These are phyloP conservation scores for Melipona bicolor DNA, from an alignment of 2,888 invertebrate species.

Conservation along the genomic window DNA sequence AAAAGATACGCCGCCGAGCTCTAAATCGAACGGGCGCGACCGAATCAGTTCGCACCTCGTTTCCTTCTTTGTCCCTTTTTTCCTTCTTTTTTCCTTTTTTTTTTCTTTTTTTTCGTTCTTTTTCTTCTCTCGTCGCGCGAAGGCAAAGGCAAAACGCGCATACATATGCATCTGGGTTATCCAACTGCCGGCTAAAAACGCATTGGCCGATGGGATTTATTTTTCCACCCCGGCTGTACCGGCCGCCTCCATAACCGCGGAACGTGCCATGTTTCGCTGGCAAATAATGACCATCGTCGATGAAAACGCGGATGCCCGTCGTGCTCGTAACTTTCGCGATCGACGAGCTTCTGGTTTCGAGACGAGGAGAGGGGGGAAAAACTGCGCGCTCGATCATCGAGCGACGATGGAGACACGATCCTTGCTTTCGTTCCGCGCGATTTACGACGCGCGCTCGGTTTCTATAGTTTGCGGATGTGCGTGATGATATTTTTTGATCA, in stretches of 20 bases:
- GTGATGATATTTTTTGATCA: background rate
- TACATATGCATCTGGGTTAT: conserved; percentile 47
- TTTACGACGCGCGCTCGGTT: background rate
- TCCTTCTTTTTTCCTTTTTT: background rate
- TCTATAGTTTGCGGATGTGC: background rate
- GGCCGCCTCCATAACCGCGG: conserved; percentile 7
- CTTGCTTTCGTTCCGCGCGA: too few relatives aligned
- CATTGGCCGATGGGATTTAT: conserved; percentile 54
- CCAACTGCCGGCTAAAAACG: conserved; percentile 21
- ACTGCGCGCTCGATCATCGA: background rate
- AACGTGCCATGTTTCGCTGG: conserved; percentile 25
- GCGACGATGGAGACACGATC: too few relatives aligned
- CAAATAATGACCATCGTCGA: conserved; percentile 46
- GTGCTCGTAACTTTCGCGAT: conserved; percentile 45
- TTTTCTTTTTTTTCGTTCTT: too few relatives aligned
- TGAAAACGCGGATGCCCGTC: conserved; percentile 31
- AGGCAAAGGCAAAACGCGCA: conserved; percentile 16
- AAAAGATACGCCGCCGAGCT: conserved; percentile 41
- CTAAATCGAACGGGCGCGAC: conserved; percentile 48
- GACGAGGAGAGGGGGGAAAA: background rate
- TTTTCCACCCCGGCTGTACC: conserved; percentile 16
- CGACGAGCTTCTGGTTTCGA: conserved; percentile 23
- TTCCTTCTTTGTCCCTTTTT: conserved; percentile 2
- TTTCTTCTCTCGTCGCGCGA: background rate
- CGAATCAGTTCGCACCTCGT: conserved; percentile 30